These are phyloP conservation scores for Scatophagus argus DNA, from an alignment of 2,113 vertebrate species.

Conservation along the genomic window DNA sequence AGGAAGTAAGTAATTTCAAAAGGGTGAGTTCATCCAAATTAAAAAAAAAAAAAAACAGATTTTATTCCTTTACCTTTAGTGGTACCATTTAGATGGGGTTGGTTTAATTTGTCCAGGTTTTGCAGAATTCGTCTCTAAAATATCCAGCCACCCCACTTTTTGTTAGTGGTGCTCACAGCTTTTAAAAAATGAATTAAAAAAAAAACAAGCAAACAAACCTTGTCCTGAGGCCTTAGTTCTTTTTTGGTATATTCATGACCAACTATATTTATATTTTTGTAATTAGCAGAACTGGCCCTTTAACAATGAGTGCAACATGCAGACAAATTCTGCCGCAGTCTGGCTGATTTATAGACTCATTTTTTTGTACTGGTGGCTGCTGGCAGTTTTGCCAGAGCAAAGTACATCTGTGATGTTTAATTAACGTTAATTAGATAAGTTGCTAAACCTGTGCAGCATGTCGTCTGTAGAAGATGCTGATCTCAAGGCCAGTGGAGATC, in stretches of 20 bases:
- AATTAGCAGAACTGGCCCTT: too few relatives aligned
- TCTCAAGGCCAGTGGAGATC: not conserved
- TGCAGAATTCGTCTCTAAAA: not conserved
- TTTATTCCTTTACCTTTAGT: not conserved
- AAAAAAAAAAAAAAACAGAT: not conserved
- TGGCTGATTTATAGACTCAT: too few relatives aligned
- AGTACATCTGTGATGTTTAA: not conserved
- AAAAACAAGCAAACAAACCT: not conserved
- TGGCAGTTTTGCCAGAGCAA: not conserved
- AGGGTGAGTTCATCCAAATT: not conserved
- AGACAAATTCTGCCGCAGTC: too few relatives aligned
- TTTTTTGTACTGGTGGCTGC: not conserved
- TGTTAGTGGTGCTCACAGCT: not conserved
- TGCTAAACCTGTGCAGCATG: not conserved
- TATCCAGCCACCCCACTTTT: too few relatives aligned
- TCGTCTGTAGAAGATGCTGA: not conserved
- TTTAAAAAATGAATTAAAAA: too few relatives aligned
- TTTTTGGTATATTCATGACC: too few relatives aligned
- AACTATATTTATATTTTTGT: too few relatives aligned
- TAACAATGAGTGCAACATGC: not conserved
- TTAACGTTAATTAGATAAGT: not conserved
- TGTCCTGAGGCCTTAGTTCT: not conserved
- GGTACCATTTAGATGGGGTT: too few relatives aligned
- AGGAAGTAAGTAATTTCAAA: slow-evolving; percentile 88
- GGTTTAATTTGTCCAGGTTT: not conserved